These are phyloP conservation scores for Hyperoodon ampullatus DNA, from an alignment of 2,113 vertebrate genomes.

Conservation along the genomic window DNA sequence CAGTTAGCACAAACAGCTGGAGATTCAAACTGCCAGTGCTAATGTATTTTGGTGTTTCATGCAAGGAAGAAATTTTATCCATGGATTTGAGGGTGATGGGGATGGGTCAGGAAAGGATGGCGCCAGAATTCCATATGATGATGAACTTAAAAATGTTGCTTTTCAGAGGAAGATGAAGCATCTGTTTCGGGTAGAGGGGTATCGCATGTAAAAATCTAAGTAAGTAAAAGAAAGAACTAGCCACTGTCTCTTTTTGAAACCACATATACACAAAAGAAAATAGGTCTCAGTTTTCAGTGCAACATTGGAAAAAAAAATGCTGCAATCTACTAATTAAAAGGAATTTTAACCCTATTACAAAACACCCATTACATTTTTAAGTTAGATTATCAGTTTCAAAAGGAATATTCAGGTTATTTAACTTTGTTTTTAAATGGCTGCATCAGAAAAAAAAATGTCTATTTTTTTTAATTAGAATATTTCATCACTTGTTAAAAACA, in stretches of 20 bases:
- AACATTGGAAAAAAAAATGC: slow-evolving; percentile 69
- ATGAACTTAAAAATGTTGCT: slow-evolving; percentile 51
- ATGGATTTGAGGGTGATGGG: slow-evolving; percentile 48
- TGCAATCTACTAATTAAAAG: slow-evolving; percentile 77
- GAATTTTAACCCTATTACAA: slow-evolving; percentile 79
- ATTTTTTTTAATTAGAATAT: slow-evolving; percentile 81
- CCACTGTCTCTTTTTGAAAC: slow-evolving; percentile 58
- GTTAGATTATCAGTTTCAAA: slow-evolving; percentile 77
- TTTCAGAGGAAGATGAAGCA: slow-evolving; percentile 53
- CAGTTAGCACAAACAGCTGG: not conserved
- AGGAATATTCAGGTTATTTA: slow-evolving; percentile 79
- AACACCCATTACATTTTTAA: slow-evolving; percentile 64
- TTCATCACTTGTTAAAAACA: slow-evolving; percentile 73
- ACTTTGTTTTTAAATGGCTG: slow-evolving; percentile 81
- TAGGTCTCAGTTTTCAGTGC: slow-evolving; percentile 69
- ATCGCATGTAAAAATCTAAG: slow-evolving; percentile 64
- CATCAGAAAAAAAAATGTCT: slow-evolving; percentile 75
- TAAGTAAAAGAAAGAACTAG: slow-evolving; percentile 54
- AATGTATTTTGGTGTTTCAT: not conserved
- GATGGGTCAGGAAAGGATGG: slow-evolving; percentile 43
- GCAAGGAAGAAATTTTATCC: slow-evolving; percentile 24
- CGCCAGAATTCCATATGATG: slow-evolving; percentile 46
- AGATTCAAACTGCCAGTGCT: not conserved
- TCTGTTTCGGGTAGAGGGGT: slow-evolving; percentile 28
- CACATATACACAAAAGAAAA: slow-evolving; percentile 42